Evolutionary conservation across 1,140 invertebrate genomes (phyloP).

Genomic region (Heliconius hermathena): DNA sequence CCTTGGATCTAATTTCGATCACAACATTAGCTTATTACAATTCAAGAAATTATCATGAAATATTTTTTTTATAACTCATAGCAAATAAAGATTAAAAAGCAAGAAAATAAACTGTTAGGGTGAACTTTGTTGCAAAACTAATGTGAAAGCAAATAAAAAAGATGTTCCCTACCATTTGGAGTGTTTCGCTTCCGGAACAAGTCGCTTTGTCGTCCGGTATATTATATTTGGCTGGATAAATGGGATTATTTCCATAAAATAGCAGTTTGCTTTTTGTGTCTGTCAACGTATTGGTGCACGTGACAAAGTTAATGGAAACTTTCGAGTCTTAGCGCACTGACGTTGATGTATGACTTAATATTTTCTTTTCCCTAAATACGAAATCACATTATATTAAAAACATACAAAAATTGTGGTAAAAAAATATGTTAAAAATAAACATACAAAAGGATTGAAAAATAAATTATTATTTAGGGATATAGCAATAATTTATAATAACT

Average conservation of each 20-base stretch:
- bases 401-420: too few relatives aligned
- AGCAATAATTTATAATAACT: neutral
- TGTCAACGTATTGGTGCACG: slow-evolving; percentile 57
- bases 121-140: slow-evolving; percentile 19
- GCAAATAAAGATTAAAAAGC: neutral
- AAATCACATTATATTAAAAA: neutral
- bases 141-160: slow-evolving; percentile 63
- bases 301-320: slow-evolving; percentile 51
- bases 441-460: neutral
- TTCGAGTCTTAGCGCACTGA: slow-evolving; percentile 27
- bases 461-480: neutral
- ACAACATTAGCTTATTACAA: too few relatives aligned
- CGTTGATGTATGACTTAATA: slow-evolving; percentile 35
- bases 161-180: slow-evolving; percentile 56
- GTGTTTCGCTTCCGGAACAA: slow-evolving; percentile 76
- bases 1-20: too few relatives aligned
- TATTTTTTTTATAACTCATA: neutral
- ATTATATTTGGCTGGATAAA: slow-evolving; percentile 67
- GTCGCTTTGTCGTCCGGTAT: slow-evolving; percentile 74
- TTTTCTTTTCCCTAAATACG: neutral
- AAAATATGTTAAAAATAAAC: too few relatives aligned
- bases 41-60: too few relatives aligned
- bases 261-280: slow-evolving; percentile 64
- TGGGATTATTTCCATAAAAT: slow-evolving; percentile 75
- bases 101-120: slow-evolving; percentile 2